A percentile compares a stretch with the other conserved stretches of the same genome.
Conservation (phyloP, 2,888 invertebrate genomes). For the Apodemia mormo region DNA sequence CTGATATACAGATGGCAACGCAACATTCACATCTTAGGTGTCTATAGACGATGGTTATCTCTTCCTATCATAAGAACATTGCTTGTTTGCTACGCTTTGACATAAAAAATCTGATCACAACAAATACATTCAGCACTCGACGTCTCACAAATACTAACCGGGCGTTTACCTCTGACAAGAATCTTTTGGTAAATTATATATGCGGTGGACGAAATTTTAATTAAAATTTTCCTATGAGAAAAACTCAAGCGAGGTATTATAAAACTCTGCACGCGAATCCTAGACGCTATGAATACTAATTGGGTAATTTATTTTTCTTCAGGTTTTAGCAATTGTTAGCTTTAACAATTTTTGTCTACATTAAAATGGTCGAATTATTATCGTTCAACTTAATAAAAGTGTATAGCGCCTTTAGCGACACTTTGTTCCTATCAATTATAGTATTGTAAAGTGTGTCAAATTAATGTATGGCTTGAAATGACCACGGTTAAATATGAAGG, state of each 20-base stretch:
- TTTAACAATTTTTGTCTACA: neutral
- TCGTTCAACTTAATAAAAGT: no score
- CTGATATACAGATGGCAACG: no score
- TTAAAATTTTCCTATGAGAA: constrained; percentile 5
- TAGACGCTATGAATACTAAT: constrained; percentile 16
- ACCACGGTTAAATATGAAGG: no score
- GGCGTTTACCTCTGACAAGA: neutral
- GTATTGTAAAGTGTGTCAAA: no score
- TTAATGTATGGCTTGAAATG: no score
- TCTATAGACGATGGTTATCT: no score
- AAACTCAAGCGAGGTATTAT: constrained; percentile 5
- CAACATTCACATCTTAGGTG: no score
- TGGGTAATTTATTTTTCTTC: constrained; percentile 5
- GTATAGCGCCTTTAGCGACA: no score
- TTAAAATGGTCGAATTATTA: no score
- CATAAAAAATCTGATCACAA: no score
- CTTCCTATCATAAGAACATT: no score
- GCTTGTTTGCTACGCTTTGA: neutral
- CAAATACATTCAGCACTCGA: neutral
- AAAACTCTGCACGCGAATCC: constrained; percentile 5
- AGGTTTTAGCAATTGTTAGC: neutral
- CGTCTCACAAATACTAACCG: neutral
- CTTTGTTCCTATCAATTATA: no score
- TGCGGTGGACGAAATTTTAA: constrained; percentile 3
- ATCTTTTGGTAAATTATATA: neutral